phyloP scores from a whole-genome alignment of 2,113 vertebrate species.

The Campylorhamphus procurvoides region DNA sequence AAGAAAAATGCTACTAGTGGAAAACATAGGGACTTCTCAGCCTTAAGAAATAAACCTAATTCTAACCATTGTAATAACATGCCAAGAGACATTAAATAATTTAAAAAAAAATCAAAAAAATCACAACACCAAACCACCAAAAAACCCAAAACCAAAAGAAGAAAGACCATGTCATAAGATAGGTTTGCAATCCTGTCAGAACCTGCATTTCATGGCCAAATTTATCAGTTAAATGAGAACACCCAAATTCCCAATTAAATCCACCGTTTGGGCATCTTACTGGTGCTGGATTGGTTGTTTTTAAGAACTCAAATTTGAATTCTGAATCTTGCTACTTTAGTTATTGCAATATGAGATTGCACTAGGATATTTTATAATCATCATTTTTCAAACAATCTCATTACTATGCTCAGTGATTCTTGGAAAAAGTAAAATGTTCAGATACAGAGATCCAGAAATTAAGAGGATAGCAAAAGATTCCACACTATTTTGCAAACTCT shows the following conservation, averaged over 20 bases:
- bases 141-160: not conserved
- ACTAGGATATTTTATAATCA: not conserved
- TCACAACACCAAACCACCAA: not conserved
- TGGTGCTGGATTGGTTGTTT: not conserved
- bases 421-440: not conserved
- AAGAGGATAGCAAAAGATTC: not conserved
- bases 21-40: not conserved
- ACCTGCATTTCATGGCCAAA: not conserved
- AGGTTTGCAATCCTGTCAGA: not conserved
- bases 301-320: not conserved
- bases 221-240: not conserved
- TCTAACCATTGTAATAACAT: not conserved
- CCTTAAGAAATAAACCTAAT: not conserved
- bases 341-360: not conserved
- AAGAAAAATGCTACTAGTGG: not conserved
- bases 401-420: not conserved
- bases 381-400: not conserved
- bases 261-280: not conserved
- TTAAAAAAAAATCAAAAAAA: too few relatives aligned
- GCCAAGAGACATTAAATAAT: not conserved
- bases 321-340: not conserved
- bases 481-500: not conserved
- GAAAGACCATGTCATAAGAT: not conserved
- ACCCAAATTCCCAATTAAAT: not conserved
- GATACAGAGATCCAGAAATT: not conserved